A percentile compares a stretch with the other conserved stretches of the same genome.
Conservation (phyloP, 2,888 invertebrate genomes). For the Amorpha juglandis region DNA sequence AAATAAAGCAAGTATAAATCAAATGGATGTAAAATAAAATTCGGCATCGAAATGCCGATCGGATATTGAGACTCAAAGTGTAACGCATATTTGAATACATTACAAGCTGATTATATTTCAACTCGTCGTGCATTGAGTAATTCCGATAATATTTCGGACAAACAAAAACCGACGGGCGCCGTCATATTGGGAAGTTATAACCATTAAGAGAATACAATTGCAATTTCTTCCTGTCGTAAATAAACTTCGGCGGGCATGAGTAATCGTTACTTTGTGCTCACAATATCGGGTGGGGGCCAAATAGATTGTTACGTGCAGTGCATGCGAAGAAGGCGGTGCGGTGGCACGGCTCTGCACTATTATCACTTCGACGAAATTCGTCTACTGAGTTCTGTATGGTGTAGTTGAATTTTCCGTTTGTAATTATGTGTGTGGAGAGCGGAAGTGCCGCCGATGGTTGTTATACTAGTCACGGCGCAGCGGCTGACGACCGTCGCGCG, state of each 20-base stretch:
- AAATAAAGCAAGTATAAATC: background rate
- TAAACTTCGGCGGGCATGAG: constrained; percentile 77
- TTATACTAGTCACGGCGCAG: constrained; percentile 73
- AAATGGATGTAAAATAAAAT: background rate
- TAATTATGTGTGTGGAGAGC: constrained; percentile 74
- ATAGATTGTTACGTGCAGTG: constrained; percentile 78
- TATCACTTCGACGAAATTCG: constrained; percentile 68
- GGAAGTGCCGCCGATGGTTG: constrained; percentile 76
- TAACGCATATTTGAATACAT: constrained; percentile 29
- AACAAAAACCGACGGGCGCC: constrained; percentile 38
- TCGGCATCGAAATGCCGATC: background rate
- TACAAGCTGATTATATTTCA: constrained; percentile 26
- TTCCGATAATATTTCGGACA: constrained; percentile 40
- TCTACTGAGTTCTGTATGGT: constrained; percentile 66
- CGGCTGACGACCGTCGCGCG: constrained; percentile 68
- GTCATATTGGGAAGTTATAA: constrained; percentile 75
- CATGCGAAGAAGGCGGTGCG: constrained; percentile 50
- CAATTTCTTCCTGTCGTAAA: constrained; percentile 83
- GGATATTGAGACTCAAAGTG: constrained; percentile 6
- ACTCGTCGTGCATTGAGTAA: constrained; percentile 27
- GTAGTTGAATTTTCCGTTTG: constrained; percentile 79
- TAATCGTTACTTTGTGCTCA: constrained; percentile 80
- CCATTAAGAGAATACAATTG: constrained; percentile 79
- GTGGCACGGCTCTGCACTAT: constrained; percentile 36
- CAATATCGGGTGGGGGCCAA: constrained; percentile 75